Evolutionary conservation across 2,888 invertebrate species (phyloP).

Genomic region (Bimastos eiseni): DNA sequence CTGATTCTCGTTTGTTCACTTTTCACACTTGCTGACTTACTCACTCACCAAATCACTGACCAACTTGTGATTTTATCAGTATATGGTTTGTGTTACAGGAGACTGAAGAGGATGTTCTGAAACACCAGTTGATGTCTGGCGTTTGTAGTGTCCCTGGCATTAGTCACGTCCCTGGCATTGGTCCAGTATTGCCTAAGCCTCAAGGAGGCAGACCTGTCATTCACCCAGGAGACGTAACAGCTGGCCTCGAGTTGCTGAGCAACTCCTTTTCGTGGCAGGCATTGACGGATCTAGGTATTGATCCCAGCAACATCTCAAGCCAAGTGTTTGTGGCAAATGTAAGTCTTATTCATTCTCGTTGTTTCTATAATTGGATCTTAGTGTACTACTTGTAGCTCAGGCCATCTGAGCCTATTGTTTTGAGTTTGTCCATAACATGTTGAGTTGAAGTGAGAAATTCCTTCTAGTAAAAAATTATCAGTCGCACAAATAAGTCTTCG

Average conservation of each 20-base stretch:
- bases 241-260: slow-evolving; percentile 15
- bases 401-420: not conserved
- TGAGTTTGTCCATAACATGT: not conserved
- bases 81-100: not conserved
- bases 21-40: not conserved
- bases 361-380: not conserved
- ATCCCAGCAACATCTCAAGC: slow-evolving; percentile 82
- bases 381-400: not conserved
- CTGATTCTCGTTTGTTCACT: not conserved
- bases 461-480: not conserved
- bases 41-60: not conserved
- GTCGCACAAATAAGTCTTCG: not conserved
- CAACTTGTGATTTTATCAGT: not conserved
- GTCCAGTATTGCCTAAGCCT: not conserved
- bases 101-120: slow-evolving; percentile 1
- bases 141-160: not conserved
- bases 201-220: not conserved
- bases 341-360: slow-evolving; percentile 64
- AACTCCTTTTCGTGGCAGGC: slow-evolving; percentile 18
- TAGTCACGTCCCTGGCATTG: not conserved
- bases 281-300: slow-evolving; percentile 88
- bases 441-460: not conserved
- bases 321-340: slow-evolving; percentile 97
- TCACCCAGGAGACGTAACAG: not conserved
- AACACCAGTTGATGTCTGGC: slow-evolving; percentile 20